Evolutionary conservation across 2,113 vertebrate species (phyloP).

Genomic region (Perccottus glenii): DNA sequence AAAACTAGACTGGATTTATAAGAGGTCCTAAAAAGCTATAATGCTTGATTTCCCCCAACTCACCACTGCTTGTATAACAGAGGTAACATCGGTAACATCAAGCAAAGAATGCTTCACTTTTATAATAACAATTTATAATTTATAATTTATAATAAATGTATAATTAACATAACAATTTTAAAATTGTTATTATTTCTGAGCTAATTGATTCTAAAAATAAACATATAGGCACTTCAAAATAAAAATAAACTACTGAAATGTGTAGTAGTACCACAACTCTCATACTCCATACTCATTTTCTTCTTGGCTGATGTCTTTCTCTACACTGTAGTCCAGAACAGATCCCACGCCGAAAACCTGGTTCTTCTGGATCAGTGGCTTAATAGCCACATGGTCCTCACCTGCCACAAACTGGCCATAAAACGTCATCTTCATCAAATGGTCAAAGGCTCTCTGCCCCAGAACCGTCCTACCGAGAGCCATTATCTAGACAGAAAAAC

Average conservation of each 20-base stretch:
- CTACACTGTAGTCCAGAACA: constrained; percentile 89
- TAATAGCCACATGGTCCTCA: constrained; percentile 88
- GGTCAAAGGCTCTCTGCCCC: constrained; percentile 82
- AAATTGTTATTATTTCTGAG: background rate
- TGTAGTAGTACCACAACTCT: background rate
- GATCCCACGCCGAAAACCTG: constrained; percentile 86
- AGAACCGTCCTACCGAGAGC: constrained; percentile 78
- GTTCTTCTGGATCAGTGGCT: constrained; percentile 85
- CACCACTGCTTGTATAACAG: constrained; percentile 10
- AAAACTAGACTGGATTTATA: background rate
- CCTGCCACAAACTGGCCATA: constrained; percentile 95
- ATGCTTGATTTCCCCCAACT: constrained; percentile 6
- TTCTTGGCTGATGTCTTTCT: constrained; percentile 84
- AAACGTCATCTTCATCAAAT: constrained; percentile 92
- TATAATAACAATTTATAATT: no score
- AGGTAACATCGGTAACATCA: constrained; percentile 19
- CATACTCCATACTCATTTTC: constrained; percentile 82
- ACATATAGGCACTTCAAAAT: no score
- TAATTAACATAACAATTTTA: no score
- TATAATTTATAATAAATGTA: no score
- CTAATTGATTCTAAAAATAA: no score
- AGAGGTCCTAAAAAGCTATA: constrained; percentile 40
- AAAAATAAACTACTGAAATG: background rate
- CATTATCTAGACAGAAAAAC: constrained; percentile 77
- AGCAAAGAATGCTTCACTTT: background rate